phyloP scores from a whole-genome alignment of 1,140 invertebrate species.

The Sitophilus oryzae region DNA sequence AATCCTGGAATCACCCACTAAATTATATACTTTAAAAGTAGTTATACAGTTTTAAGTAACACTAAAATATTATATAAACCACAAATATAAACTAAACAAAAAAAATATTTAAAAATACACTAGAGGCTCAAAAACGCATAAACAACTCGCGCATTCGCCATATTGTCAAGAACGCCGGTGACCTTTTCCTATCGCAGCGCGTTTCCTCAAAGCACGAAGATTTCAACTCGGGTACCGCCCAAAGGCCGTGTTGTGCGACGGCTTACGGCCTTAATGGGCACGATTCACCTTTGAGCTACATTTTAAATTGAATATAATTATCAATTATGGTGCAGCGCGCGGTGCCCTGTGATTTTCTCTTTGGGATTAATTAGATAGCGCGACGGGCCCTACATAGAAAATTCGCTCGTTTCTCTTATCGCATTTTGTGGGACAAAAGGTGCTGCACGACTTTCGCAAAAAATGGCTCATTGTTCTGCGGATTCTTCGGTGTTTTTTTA shows the following conservation, averaged over 20 bases:
- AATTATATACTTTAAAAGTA: too few species aligned
- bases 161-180: background rate
- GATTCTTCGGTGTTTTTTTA: too few species aligned
- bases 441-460: too few species aligned
- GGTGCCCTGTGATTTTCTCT: slow-evolving; percentile 15
- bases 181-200: background rate
- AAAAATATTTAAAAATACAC: too few species aligned
- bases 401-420: background rate
- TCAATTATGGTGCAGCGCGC: slow-evolving; percentile 11
- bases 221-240: slow-evolving; percentile 12
- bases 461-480: too few species aligned
- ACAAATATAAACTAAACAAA: too few species aligned
- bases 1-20: too few species aligned
- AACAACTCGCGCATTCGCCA: too few species aligned
- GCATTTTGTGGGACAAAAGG: too few species aligned
- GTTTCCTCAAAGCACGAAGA: background rate
- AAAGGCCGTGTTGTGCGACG: slow-evolving; percentile 4
- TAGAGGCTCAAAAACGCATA: too few species aligned
- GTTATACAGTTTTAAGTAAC: too few species aligned
- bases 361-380: slow-evolving; percentile 14
- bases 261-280: slow-evolving; percentile 11
- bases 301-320: slow-evolving; percentile 22
- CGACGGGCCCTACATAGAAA: slow-evolving; percentile 1
- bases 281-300: slow-evolving; percentile 20
- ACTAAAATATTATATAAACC: too few species aligned